Evolutionary conservation across 1,140 invertebrate species (phyloP).

Genomic region (Agrypnia vestita): DNA sequence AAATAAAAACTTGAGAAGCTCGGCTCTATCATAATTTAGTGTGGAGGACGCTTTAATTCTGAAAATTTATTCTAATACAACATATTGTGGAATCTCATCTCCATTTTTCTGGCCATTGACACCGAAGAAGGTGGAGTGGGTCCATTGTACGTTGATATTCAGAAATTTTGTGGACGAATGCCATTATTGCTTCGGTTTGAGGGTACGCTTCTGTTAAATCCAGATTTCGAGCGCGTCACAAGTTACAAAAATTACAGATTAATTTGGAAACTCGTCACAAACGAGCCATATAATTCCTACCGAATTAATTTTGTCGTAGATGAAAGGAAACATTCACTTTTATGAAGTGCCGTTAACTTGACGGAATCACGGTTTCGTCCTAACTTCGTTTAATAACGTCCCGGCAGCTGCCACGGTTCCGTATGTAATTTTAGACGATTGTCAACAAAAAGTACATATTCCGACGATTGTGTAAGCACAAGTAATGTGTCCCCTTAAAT

Average conservation of each 20-base stretch:
- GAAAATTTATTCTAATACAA: conserved; percentile 34
- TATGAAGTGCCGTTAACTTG: neutral
- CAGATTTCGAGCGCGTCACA: neutral
- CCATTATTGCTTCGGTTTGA: conserved; percentile 13
- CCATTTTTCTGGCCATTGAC: conserved; percentile 29
- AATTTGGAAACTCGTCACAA: neutral
- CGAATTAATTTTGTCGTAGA: neutral
- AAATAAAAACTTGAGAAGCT: conserved; percentile 1
- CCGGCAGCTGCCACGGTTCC: conserved; percentile 38
- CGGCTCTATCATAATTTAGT: neutral
- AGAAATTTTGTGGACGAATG: conserved; percentile 47
- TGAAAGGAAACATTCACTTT: neutral
- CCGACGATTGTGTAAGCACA: conserved; percentile 40
- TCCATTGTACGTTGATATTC: conserved; percentile 28
- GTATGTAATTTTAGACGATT: conserved; percentile 53
- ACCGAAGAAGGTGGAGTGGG: conserved; percentile 32
- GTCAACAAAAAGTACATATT: conserved; percentile 47
- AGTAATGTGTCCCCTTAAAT: conserved; percentile 41
- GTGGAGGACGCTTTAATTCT: conserved; percentile 2
- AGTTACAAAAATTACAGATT: neutral
- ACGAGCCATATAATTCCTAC: neutral
- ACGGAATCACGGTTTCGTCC: neutral
- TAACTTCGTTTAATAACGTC: conserved; percentile 12
- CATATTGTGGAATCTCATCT: neutral
- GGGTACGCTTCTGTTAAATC: conserved; percentile 21